phyloP scores from a whole-genome alignment of 2,797 vertebrate species.

The Agapornis canus region DNA sequence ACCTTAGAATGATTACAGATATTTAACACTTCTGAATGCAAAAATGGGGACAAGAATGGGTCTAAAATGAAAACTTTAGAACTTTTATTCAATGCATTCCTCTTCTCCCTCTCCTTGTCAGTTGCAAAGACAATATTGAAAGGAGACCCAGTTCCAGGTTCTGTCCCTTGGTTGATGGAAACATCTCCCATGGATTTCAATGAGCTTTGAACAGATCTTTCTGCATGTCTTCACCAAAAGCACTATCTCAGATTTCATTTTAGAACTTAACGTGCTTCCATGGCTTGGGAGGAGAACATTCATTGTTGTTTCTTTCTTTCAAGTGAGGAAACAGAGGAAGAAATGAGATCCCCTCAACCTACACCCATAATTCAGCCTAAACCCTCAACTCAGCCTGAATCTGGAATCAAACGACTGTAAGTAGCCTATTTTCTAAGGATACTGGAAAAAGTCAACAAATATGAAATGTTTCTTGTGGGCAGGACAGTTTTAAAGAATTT shows the following conservation, averaged over 20 bases:
- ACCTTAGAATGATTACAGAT: background rate
- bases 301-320: slow-evolving; percentile 12
- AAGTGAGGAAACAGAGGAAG: slow-evolving; percentile 92
- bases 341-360: slow-evolving; percentile 78
- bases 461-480: background rate
- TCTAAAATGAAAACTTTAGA: background rate
- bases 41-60: background rate
- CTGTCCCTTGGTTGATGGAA: background rate
- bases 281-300: background rate
- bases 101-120: background rate
- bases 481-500: background rate
- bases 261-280: background rate
- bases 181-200: background rate
- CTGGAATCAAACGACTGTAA: slow-evolving; percentile 96
- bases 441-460: background rate
- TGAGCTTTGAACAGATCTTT: background rate
- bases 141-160: background rate
- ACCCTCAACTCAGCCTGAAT: slow-evolving; percentile 87
- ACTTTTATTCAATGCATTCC: background rate
- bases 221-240: background rate
- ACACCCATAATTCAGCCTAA: slow-evolving; percentile 80
- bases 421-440: slow-evolving; percentile 59
- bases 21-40: background rate
- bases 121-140: background rate
- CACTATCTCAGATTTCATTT: background rate